Base-by-base conservation (phyloP, 2,888 invertebrate genomes). In the Acrocera orbiculus region DNA sequence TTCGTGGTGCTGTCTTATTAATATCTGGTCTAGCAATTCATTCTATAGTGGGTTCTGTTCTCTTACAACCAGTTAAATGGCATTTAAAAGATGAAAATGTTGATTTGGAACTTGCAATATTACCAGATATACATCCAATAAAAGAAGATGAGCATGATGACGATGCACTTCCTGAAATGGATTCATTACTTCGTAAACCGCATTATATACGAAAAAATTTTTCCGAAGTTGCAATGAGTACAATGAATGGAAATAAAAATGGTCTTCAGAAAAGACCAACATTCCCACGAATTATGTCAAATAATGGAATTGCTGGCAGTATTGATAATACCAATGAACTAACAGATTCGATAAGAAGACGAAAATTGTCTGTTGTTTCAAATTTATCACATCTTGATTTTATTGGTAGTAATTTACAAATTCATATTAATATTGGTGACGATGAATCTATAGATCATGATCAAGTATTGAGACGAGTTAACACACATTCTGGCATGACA, bases 311-410 rank as follows among this genome's bases (percentile, higher is more conserved):
- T 0, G 51, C 69, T 50, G 32, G 62, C 59, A 22, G 64, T 58
- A 69, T 68, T 42, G 42, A 60, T 8, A 65, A 61, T 40, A 63
- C 64, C 35, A 11, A 11, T 11, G 23, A 5, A 4, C 5, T 11
- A 2, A 6, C 6, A 6, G n/a, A n/a, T n/a, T 62, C 65, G 9
- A 58, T 67, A 9, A 53, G 70, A 15, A 62, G 62, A 37, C 62
- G 73, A 40, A 73, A 72, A 49, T 70, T 69, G 31, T 76, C 77
- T 3, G 72, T 77, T 23, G 71, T 76, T 44, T 76, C 76, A 13
- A 76, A 72, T 50, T 69, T 76, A 43, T 77, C 77, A 1, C 69
- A 73, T 44, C 68, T 77, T 67, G 77, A 78, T 56, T 77, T 78
- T 53, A 76, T 73, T 22, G 77, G 77, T 40, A 77, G 77, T 45